phyloP scores from a whole-genome alignment of 2,113 vertebrate genomes.

The Vidua macroura region DNA sequence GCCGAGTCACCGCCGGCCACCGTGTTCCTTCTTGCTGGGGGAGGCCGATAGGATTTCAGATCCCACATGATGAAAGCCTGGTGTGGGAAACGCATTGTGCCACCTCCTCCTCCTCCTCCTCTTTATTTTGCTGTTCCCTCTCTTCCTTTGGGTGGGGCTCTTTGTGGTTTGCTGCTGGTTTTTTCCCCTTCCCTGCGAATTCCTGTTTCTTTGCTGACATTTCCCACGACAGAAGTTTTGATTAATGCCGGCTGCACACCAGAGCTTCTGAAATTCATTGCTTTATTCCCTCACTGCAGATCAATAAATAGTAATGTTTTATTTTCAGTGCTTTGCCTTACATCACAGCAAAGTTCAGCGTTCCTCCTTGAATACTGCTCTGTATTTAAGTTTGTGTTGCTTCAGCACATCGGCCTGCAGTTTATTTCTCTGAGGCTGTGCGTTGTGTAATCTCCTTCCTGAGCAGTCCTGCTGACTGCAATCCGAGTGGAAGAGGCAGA shows the following conservation, averaged over 20 bases:
- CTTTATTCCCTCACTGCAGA: constrained; percentile 60
- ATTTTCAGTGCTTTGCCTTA: constrained; percentile 53
- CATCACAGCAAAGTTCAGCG: constrained; percentile 1
- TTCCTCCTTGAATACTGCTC: background rate
- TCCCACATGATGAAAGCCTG: background rate
- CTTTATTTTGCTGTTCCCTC: background rate
- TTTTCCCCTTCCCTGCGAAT: background rate
- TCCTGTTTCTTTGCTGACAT: constrained; percentile 41
- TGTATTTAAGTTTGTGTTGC: constrained; percentile 1
- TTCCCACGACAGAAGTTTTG: constrained; percentile 52
- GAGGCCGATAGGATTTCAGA: background rate
- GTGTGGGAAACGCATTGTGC: constrained; percentile 31
- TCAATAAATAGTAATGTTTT: constrained; percentile 66
- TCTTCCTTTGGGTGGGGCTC: constrained; percentile 15
- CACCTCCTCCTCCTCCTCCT: background rate
- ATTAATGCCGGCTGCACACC: constrained; percentile 51
- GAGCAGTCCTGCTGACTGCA: background rate
- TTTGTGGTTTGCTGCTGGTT: background rate
- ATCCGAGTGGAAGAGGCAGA: background rate
- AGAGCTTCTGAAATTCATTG: constrained; percentile 62
- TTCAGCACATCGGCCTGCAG: constrained; percentile 9
- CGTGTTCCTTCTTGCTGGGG: background rate
- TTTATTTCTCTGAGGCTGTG: constrained; percentile 21
- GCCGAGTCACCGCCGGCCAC: background rate
- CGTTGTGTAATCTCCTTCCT: background rate